Evolutionary conservation across 2,113 vertebrate genomes (phyloP), one percentile per base, ranked within the genome.

Genomic region (Muntiacus reevesi): DNA sequence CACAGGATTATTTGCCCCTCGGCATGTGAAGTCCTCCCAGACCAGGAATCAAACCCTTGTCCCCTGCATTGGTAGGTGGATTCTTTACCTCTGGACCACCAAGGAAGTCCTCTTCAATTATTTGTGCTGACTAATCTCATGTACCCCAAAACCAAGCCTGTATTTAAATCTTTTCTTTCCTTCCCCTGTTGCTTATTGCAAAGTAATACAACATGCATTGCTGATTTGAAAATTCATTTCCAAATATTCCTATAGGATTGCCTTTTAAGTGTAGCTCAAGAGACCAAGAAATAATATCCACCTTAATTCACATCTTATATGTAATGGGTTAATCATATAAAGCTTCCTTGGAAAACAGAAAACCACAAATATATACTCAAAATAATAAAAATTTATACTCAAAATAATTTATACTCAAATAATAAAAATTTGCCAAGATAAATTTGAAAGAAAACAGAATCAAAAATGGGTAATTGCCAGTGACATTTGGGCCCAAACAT

Each of bases 201-300:
- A 97, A 89, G 43, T 89, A 89, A 64, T 79, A 12, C 5, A 33
- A 74, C 4, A 40, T 9, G 40, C 45, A 87, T 52, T 78, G n/a
- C 33, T 90, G 47, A 87, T 45, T 78, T 94, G 43, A 91, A 94
- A 84, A 30, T 92, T 86, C n/a, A 83, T 87, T 89, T 97, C 30
- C 54, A 81, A 93, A 89, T 88, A 95, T 59, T 76, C 6, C 13
- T 50, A 60, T 21, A 45, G 60, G 54, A 74, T 87, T 79, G 14
- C 45, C 47, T 92, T 97, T 82, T 47, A 89, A 78, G 36, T 67
- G 11, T 64, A 74, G 59, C 47, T 81, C 54, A 30, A 74, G 33
- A 74, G 71, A 71, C 36, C 74, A 64, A 89, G 52, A 88, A 25
- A 81, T 23, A 87, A 25, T 16, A 64, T 19, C 9, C 2, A 43